A percentile compares a stretch with the other conserved stretches of the same genome.
phyloP scores from a whole-genome alignment of 2,888 invertebrate genomes.

The Invenusta paracnida region DNA sequence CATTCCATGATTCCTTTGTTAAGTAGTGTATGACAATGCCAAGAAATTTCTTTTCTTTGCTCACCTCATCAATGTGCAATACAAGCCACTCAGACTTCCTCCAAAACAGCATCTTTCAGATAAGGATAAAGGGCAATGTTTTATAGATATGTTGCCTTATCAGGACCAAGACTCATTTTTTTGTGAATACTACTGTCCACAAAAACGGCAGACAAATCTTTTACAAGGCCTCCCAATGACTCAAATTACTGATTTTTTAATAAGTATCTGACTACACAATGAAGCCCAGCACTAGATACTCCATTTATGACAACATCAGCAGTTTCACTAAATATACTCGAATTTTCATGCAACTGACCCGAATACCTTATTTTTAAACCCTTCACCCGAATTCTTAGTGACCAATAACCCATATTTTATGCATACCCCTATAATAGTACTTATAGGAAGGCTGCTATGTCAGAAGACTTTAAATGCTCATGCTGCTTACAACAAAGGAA shows the following conservation, averaged over 20 bases:
- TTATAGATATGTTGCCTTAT: constrained; percentile 25
- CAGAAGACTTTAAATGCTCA: too few species aligned
- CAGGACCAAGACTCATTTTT: constrained; percentile 2
- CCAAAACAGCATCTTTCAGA: constrained; percentile 16
- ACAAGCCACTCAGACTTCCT: constrained; percentile 18
- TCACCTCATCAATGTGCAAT: neutral
- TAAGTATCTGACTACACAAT: neutral
- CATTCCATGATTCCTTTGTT: neutral
- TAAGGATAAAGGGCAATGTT: neutral
- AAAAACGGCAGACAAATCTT: neutral
- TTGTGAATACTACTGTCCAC: constrained; percentile 9
- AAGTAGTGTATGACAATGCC: neutral
- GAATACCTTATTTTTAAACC: neutral
- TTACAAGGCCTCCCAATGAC: constrained; percentile 26
- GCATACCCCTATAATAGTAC: too few species aligned
- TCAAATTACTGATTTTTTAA: neutral
- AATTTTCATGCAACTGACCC: neutral
- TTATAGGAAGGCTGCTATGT: too few species aligned
- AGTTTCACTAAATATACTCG: neutral
- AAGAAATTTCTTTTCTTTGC: neutral
- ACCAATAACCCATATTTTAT: too few species aligned
- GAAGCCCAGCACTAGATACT: neutral
- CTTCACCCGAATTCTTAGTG: too few species aligned
- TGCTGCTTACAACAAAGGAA: too few species aligned
- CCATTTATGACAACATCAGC: neutral